Evolutionary conservation across 2,113 vertebrate species (phyloP).

Genomic region (Anolis sagrei): DNA sequence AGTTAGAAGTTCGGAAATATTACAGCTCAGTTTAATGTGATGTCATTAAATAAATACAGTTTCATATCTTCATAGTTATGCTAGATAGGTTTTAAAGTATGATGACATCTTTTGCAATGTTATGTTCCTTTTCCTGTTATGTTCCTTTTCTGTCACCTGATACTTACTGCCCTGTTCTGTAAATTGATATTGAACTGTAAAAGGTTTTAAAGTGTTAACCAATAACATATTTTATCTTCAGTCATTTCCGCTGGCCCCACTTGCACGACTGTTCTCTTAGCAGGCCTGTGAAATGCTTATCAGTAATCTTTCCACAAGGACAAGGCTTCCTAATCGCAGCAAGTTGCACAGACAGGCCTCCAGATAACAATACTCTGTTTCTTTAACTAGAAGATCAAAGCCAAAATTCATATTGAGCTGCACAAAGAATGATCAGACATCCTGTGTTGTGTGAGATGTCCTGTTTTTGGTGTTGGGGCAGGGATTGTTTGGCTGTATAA

Average conservation of each 20-base stretch:
- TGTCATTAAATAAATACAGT: not conserved
- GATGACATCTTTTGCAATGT: not conserved
- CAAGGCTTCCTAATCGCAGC: conserved; percentile 18
- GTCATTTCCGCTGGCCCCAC: not conserved
- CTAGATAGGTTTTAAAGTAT: not conserved
- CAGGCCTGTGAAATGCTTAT: conserved; percentile 7
- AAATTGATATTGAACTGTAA: not conserved
- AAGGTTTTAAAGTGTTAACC: not conserved
- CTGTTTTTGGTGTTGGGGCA: conserved; percentile 7
- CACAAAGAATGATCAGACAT: conserved; percentile 28
- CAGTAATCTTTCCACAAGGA: not conserved
- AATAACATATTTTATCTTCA: not conserved
- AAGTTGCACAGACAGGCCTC: not conserved
- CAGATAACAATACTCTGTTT: conserved; percentile 17
- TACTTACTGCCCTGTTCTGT: not conserved
- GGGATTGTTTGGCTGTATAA: not conserved
- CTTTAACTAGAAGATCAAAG: conserved; percentile 16
- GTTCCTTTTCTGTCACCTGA: not conserved
- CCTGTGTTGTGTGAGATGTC: not conserved
- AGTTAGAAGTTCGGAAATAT: not conserved
- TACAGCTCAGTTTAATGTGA: conserved; percentile 6
- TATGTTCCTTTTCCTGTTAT: not conserved
- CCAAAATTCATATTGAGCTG: not conserved
- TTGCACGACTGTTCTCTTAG: not conserved
- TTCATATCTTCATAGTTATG: not conserved